Base-by-base conservation (phyloP, 2,797 vertebrate genomes). In the Acropternis orthonyx region DNA sequence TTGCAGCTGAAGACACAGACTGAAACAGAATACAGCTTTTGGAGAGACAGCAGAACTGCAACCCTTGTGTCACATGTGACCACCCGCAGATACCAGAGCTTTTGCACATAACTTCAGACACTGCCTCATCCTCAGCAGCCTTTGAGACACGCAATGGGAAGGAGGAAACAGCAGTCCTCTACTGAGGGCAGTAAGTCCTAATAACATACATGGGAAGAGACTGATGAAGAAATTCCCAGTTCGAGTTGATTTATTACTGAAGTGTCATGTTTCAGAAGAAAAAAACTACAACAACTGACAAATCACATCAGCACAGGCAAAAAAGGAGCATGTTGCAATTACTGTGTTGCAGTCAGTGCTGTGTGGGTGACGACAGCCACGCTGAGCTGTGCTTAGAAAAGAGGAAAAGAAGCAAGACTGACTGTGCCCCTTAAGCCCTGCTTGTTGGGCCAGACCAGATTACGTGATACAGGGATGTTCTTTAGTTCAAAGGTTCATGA, bases 401-500 rank as follows among this genome's bases (percentile, higher is more conserved):
- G 46, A 81, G 78, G 78, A 81, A 92, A 88, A 66, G 85, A 83
- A 88, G 85, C n/a, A 82, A 87, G 43, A 79, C 16, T 30, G 61
- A 86, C 48, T n/a, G 62, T 55, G 39, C 12, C 66, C 72, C 62
- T 66, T 66, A 86, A 88, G 52, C 69, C 39, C 80, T 74, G 67
- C 71, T 67, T 49, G 56, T 74, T 77, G 68, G 71, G 67, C 44
- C 91, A 91, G 55, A 79, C n/a, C 41, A 88, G 61, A 85, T 82
- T 84, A 89, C 7, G 8, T 58, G 68, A 93, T 85, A 88, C 46
- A 10, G 16, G 11, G 66, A 61, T 92, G 84, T 83, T 88, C 84
- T 87, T 89, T 34, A 77, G 88, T 94, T 96, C 95, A 92, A 93
- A 87, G 88, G 93, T 85, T 88, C 80, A 67, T 3, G 1, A 93